Evolutionary conservation across 2,797 vertebrate species (phyloP).

Genomic region (Tangara arthus): DNA sequence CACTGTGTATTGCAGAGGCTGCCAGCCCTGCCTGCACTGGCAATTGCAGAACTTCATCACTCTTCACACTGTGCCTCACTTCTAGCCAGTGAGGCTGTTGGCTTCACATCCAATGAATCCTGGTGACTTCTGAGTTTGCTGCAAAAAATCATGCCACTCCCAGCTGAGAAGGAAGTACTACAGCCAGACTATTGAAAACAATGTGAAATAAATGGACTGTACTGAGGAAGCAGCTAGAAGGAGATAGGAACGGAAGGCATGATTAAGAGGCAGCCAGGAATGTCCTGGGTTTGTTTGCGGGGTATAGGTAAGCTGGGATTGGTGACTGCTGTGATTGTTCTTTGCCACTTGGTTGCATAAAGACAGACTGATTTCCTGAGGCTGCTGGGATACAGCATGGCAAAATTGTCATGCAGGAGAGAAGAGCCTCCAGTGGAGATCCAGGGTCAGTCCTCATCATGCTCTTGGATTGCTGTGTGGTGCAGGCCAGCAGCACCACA

Average conservation of each 20-base stretch:
- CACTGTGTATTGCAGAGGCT: not conserved
- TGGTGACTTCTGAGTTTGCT: not conserved
- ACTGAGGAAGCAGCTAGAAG: not conserved
- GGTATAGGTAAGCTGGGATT: not conserved
- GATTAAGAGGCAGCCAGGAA: not conserved
- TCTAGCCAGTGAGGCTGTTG: not conserved
- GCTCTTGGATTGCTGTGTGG: not conserved
- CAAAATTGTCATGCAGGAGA: rapidly evolving
- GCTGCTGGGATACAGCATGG: not conserved
- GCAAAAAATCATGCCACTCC: not conserved
- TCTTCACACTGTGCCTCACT: not conserved
- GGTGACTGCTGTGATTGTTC: not conserved
- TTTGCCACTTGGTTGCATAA: not conserved
- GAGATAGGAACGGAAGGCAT: not conserved
- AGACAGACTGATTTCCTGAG: not conserved
- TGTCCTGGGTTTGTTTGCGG: not conserved
- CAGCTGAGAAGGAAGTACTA: not conserved
- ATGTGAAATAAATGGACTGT: not conserved
- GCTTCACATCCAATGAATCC: not conserved
- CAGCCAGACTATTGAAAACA: not conserved
- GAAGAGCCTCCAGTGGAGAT: not conserved
- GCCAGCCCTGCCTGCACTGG: not conserved
- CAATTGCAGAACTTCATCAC: not conserved
- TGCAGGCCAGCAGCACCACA: not conserved
- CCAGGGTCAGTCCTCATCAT: not conserved